A percentile compares a stretch with the other conserved stretches of the same genome.
phyloP scores from a whole-genome alignment of 2,888 invertebrate genomes.

The Oscheius myriophilus region DNA sequence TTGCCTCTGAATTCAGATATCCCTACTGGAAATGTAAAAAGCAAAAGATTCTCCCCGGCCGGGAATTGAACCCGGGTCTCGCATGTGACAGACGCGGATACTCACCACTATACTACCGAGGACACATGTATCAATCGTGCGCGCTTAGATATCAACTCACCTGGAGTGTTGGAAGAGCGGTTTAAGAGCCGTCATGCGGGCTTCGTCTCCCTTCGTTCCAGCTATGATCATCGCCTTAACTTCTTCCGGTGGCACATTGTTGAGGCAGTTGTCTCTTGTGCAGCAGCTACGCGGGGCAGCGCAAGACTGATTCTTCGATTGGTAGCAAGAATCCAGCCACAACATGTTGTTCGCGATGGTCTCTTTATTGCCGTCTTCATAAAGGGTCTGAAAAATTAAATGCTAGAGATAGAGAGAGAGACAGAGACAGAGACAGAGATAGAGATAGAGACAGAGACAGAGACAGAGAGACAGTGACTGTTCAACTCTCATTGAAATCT shows the following conservation, averaged over 20 bases:
- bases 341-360: not conserved
- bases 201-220: not conserved
- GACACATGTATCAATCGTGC: not conserved
- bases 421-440: no score
- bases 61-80: conserved; percentile 76
- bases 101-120: not conserved
- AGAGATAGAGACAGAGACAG: no score
- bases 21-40: not conserved
- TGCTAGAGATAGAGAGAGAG: no score
- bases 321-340: not conserved
- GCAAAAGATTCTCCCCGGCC: conserved; percentile 71
- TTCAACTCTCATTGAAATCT: no score
- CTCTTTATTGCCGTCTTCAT: not conserved
- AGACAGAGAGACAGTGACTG: no score
- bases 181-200: not conserved
- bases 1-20: not conserved
- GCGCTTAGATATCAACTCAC: not conserved
- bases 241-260: not conserved
- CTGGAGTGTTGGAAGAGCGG: not conserved
- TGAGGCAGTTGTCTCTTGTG: not conserved
- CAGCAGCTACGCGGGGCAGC: not conserved
- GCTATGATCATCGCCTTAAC: not conserved
- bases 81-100: conserved; percentile 74
- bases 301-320: not conserved
- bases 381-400: not conserved